Evolutionary conservation across 2,888 invertebrate species (phyloP), one percentile per base, ranked within the genome.

Genomic region (Linyphia triangularis): DNA sequence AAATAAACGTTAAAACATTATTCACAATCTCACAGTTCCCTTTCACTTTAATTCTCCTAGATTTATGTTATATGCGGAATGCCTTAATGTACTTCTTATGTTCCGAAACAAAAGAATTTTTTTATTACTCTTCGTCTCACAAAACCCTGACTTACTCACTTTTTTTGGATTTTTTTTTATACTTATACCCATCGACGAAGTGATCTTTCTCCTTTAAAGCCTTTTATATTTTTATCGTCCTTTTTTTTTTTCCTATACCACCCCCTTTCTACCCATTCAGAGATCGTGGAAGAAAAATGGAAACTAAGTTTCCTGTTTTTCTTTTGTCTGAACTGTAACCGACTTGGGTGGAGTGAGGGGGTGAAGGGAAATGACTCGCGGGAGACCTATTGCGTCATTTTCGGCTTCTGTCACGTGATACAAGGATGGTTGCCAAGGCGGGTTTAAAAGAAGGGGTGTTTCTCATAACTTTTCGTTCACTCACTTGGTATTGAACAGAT

Each of bases 51-150:
- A 69, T 69, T 79, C 69, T 43, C 22, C 2, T 16, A 33, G 79
- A 79, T 59, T 79, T 57, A 69, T 69, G 57, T 51, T 69, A 69
- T 69, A 57, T 59, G 33, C 16, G 33, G 33, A 67, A 67, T 33
- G 22, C 69, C 69, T 79, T 79, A 79, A 79, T 79, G 79, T 69
- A 57, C 57, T 79, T 79, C 43, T 43, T 69, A 69, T 79, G 79
- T 79, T 63, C 26, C n/a, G 57, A 81, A 81, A 24, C 22, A 69
- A 65, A 28, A 69, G 33, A 37, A 19, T 75, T 59, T 67, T 79
- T 33, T 70, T 37, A 59, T 61, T 40, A 24, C 59, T 6, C 22
- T 57, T 22, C 2, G 57, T 33, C 69, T 28, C 7, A 67, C 43
- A 19, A 57, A 57, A 30, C 57, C 51, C 30, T 26, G 19, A 43